These are phyloP conservation scores for Takifugu rubripes DNA, from an alignment of 2,797 vertebrate species.

Conservation along the genomic window DNA sequence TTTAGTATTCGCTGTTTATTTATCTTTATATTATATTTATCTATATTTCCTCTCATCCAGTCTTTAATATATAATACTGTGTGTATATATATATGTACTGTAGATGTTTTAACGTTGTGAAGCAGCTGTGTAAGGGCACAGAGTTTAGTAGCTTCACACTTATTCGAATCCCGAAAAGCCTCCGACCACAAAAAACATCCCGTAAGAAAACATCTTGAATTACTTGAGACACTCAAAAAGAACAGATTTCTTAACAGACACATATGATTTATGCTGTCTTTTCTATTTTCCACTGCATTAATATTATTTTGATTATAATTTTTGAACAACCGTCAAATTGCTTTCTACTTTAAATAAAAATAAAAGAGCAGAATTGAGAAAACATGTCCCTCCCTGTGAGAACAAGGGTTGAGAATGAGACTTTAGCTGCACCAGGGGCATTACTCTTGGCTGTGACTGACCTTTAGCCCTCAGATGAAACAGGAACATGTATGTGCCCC, in stretches of 20 bases:
- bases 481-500: conserved; percentile 30
- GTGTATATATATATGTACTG: conserved; percentile 13
- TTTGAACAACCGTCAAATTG: conserved; percentile 2
- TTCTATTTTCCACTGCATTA: not conserved
- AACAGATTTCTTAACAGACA: not conserved
- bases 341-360: not conserved
- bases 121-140: conserved; percentile 25
- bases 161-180: conserved; percentile 25
- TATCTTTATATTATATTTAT: no score
- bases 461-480: conserved; percentile 61
- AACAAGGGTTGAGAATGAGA: conserved; percentile 13
- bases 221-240: conserved; percentile 13
- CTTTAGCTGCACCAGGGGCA: conserved; percentile 31
- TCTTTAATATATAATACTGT: conserved; percentile 5
- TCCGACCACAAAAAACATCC: conserved; percentile 38
- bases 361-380: conserved; percentile 30
- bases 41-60: conserved; percentile 1
- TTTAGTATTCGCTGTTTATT: no score
- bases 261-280: no score
- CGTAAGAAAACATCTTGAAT: conserved; percentile 28
- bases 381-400: conserved; percentile 33
- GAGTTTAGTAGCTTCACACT: conserved; percentile 41
- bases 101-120: conserved; percentile 30
- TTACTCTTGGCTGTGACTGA: conserved; percentile 42
- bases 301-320: not conserved